These are phyloP conservation scores for Paratrypauchen microcephalus DNA, from an alignment of 2,797 vertebrate genomes.

Conservation along the genomic window DNA sequence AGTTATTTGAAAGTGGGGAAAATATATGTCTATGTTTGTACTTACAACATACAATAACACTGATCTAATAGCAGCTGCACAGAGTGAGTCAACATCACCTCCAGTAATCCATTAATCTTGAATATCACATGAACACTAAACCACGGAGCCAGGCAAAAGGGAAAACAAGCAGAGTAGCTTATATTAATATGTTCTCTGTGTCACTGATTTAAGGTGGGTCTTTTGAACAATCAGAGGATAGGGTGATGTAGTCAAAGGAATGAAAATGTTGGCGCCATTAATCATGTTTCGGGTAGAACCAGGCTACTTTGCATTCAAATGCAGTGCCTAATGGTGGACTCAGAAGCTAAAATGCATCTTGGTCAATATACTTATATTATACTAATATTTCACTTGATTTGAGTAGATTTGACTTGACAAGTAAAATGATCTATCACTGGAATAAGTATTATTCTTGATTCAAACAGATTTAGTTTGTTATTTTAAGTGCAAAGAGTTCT, in stretches of 20 bases:
- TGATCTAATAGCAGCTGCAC: slow-evolving; percentile 24
- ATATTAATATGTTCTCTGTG: slow-evolving; percentile 64
- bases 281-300: slow-evolving; percentile 68
- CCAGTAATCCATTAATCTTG: slow-evolving; percentile 35
- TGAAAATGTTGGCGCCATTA: slow-evolving; percentile 83
- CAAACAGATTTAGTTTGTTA: no score
- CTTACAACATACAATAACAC: slow-evolving; percentile 19
- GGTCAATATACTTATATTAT: no score
- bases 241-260: slow-evolving; percentile 79
- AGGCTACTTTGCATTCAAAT: slow-evolving; percentile 73
- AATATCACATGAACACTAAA: slow-evolving; percentile 21
- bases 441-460: no score
- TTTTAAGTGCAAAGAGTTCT: no score
- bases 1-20: slow-evolving; percentile 35
- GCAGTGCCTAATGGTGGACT: slow-evolving; percentile 51
- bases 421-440: no score
- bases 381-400: no score
- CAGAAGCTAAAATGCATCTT: slow-evolving; percentile 49
- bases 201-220: slow-evolving; percentile 51
- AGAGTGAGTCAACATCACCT: slow-evolving; percentile 13
- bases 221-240: slow-evolving; percentile 74
- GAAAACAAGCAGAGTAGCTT: neutral
- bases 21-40: slow-evolving; percentile 29
- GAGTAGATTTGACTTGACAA: no score
- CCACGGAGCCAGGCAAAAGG: slow-evolving; percentile 1